A percentile compares a stretch with the other conserved stretches of the same genome.
Evolutionary conservation across 2,797 vertebrate genomes (phyloP).

Genomic region (Amblyraja radiata): DNA sequence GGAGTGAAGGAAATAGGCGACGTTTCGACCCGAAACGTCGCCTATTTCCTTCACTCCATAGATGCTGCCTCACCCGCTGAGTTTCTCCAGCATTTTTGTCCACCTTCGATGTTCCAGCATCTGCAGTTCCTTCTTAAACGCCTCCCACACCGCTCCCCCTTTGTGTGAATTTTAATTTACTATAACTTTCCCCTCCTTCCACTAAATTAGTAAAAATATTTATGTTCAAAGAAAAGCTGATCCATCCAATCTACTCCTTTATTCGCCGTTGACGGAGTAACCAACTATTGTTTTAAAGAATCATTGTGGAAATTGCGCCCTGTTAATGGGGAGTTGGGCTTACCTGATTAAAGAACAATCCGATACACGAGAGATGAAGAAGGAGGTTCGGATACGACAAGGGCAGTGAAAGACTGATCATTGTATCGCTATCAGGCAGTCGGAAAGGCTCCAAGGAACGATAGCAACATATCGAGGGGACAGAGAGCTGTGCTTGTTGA

Average conservation of each 20-base stretch:
- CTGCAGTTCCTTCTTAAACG: neutral
- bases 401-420: neutral
- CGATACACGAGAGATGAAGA: neutral
- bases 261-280: neutral
- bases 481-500: neutral
- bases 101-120: too few relatives aligned
- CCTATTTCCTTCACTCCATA: too few relatives aligned
- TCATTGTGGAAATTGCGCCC: neutral
- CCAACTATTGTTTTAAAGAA: neutral
- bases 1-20: too few relatives aligned
- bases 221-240: neutral
- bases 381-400: neutral
- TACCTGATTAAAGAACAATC: conserved; percentile 7
- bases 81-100: too few relatives aligned
- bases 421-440: neutral
- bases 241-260: too few relatives aligned
- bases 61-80: too few relatives aligned
- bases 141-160: neutral
- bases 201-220: neutral
- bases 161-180: neutral
- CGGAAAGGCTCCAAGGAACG: neutral
- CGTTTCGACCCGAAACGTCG: too few relatives aligned
- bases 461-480: neutral
- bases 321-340: neutral
- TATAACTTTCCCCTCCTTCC: neutral